A percentile compares a stretch with the other conserved stretches of the same genome.
phyloP scores from a whole-genome alignment of 2,113 vertebrate species.

The Lipophrys pholis region DNA sequence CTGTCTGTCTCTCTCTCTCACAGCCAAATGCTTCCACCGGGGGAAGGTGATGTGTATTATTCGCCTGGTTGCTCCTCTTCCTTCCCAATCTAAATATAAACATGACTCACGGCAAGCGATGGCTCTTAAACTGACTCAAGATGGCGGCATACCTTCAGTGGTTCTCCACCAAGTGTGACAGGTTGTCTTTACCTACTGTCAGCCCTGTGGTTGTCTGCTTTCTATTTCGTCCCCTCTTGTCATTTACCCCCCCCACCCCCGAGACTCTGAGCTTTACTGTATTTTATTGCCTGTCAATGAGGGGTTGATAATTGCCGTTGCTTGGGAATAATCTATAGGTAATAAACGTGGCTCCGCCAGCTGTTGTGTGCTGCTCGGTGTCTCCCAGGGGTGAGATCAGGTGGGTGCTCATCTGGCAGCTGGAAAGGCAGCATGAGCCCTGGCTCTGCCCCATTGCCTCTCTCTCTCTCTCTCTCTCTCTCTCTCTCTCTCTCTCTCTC shows the following conservation, averaged over 20 bases:
- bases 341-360: conserved; percentile 59
- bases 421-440: conserved; percentile 43
- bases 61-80: conserved; percentile 68
- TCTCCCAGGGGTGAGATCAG: conserved; percentile 56
- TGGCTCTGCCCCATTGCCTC: conserved; percentile 39
- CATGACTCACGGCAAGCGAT: conserved; percentile 55
- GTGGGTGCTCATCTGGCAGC: conserved; percentile 66
- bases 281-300: conserved; percentile 32
- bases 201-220: background rate
- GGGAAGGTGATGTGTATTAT: conserved; percentile 72
- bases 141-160: conserved; percentile 65
- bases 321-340: conserved; percentile 67
- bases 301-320: conserved; percentile 44
- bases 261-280: conserved; percentile 15
- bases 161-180: conserved; percentile 36
- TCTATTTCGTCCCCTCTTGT: background rate
- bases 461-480: background rate
- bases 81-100: conserved; percentile 77
- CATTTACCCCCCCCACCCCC: background rate
- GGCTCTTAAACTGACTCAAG: conserved; percentile 59
- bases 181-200: conserved; percentile 8
- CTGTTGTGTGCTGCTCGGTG: conserved; percentile 53
- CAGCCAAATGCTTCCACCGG: conserved; percentile 61
- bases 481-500: background rate
- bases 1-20: conserved; percentile 40